Base-by-base conservation (phyloP, 1,140 invertebrate species). In the Bemisia tabaci region DNA sequence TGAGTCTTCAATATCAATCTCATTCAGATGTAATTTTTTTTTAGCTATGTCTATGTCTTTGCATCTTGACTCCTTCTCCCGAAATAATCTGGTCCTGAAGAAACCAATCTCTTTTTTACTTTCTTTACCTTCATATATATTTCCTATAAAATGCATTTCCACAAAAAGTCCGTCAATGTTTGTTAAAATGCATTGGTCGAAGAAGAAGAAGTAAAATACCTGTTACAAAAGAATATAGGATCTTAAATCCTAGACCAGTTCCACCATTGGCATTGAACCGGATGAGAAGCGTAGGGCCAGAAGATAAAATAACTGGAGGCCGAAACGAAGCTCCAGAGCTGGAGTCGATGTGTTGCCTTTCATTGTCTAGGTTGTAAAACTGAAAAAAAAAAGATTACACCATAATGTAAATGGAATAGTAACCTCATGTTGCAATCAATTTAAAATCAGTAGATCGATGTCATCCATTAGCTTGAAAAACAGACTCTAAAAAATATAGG, bases 191-290 rank as follows among this genome's bases (percentile, higher is more conserved):
- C n/a, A n/a, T n/a, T n/a, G n/a, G n/a, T n/a, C n/a, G n/a, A n/a
- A n/a, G n/a, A n/a, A n/a, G n/a, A n/a, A n/a, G n/a, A n/a, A n/a
- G n/a, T n/a, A n/a, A 63, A 65, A 69, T 64, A 68, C 72, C 71
- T 59, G 66, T 70, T 5, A 79, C 60, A 71, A 86, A 89, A 2
- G 82, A 82, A 68, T 88, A 87, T 69, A 82, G 80, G 0, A 85
- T 84, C 68, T 86, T 86, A 74, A 86, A 89, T 9, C 87, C 87
- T 0, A 83, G 74, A 59, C 84, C 83, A 5, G 85, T 84, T 22
- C 82, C 86, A 0, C 85, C 85, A 74, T 89, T 89, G 1, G 86
- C 87, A 68, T 85, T 85, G 73, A 89, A 89, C 72, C 85, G 79
- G 22, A 89, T 78, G 17, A 84, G 76, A 59, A 89, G 72, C 0